Evolutionary conservation across 2,888 invertebrate species (phyloP), one percentile per base, ranked within the genome.

Genomic region (Tridacna crocea): DNA sequence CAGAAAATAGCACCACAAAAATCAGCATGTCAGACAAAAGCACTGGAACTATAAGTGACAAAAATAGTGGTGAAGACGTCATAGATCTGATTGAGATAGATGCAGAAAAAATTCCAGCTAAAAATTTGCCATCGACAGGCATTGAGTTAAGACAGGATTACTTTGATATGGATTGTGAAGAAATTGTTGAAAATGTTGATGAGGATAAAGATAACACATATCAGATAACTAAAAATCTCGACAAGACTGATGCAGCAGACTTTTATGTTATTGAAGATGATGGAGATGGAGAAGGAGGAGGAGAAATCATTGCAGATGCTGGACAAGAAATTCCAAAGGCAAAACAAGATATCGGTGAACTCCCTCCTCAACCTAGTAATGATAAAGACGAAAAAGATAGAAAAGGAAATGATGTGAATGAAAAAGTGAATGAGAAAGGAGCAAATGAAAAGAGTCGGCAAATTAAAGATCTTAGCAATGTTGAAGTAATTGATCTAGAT

Each of bases 161-260:
- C 24, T 76, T 76, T 68, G 76, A 76, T 22, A 76, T 76, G 76
- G 76, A 76, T 51, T 76, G 76, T 76, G 76, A 76, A 19, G 76
- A 76, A 68, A 76, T 76, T 66, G 76, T 68, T 68, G 76, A 76
- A 22, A 55, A 55, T 48, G 27, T 24, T 0, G 22, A 51, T 26
- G 65, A 61, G 22, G 74, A 61, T 19, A 27, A 55, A 58, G 48
- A 47, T 8, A 70, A 46, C 47, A 47, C 27, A 36, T 19, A 27
- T 66, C 66, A 66, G 66, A 66, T 27, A 66, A 66, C 36, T 27
- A 66, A 27, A 15, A 27, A 27, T 24, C 4, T n/a, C 0, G 66
- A 66, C 10, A 36, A 12, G 22, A 11, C 66, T 27, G 60, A 73
- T 58, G 58, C 36, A 12, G 46, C 12, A 10, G 66, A 66, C n/a